Conservation (phyloP, 2,888 invertebrate species). For the Cecidostiba fungosa region DNA sequence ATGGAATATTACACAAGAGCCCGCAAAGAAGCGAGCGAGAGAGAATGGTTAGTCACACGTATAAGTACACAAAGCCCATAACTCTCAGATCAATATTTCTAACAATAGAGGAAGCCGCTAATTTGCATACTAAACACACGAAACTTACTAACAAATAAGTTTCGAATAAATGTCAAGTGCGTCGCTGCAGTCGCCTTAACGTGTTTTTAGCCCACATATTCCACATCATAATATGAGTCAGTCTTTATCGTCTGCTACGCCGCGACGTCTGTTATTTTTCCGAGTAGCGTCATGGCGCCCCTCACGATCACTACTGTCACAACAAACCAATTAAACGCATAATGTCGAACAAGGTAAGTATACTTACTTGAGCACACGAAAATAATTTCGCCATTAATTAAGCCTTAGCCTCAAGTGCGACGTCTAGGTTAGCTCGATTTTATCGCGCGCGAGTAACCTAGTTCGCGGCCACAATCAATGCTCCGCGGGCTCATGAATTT, state of each 20-base stretch:
- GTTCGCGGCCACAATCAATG: constrained; percentile 21
- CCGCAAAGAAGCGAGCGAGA: not conserved
- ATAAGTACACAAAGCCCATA: not conserved
- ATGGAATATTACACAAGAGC: not conserved
- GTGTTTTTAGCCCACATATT: not conserved
- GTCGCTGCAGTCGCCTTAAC: constrained; percentile 26
- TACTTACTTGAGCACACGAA: not conserved
- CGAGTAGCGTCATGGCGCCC: constrained; percentile 67
- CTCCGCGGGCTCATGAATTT: not conserved
- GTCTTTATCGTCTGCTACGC: constrained; percentile 8
- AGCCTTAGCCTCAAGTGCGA: not conserved
- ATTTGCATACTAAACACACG: constrained; percentile 38
- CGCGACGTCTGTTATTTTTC: constrained; percentile 34
- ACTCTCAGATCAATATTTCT: constrained; percentile 31
- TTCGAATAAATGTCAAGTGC: not conserved
- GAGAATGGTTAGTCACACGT: constrained; percentile 18
- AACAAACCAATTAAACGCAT: constrained; percentile 68
- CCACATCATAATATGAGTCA: not conserved
- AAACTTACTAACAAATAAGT: not conserved
- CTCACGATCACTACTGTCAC: constrained; percentile 68
- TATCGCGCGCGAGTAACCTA: constrained; percentile 41
- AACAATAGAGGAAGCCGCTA: constrained; percentile 28
- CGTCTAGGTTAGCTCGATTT: not conserved
- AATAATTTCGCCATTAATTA: not conserved
- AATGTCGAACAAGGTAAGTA: constrained; percentile 71